phyloP scores from a whole-genome alignment of 2,888 invertebrate genomes.

The Drosophila atripex region DNA sequence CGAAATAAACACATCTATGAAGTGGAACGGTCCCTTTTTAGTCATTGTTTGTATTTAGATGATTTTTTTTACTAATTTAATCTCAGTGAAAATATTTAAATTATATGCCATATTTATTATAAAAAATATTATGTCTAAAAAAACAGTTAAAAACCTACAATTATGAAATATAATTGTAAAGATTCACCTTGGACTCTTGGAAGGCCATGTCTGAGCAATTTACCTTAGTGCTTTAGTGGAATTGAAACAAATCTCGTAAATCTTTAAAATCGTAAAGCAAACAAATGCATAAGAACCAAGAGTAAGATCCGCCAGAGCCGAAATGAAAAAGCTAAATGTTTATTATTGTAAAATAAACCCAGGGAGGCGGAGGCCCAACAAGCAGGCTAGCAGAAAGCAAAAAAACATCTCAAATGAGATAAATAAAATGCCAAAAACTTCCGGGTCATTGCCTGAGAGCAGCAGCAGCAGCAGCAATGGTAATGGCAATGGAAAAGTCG shows the following conservation, averaged over 20 bases:
- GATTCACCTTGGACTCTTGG: constrained; percentile 15
- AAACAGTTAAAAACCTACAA: too few relatives aligned
- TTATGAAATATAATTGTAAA: background rate
- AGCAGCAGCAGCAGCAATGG: constrained; percentile 20
- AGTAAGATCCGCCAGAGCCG: constrained; percentile 40
- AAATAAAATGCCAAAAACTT: constrained; percentile 54
- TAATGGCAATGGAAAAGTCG: constrained; percentile 17
- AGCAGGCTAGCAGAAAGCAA: background rate
- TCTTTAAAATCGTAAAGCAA: constrained; percentile 71
- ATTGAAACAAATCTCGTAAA: constrained; percentile 60
- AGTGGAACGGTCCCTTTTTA: constrained; percentile 20
- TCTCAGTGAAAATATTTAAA: too few relatives aligned
- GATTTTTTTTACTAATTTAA: constrained; percentile 1
- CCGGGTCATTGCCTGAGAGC: constrained; percentile 56
- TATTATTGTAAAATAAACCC: constrained; percentile 59
- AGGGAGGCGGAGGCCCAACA: constrained; percentile 7
- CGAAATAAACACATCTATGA: constrained; percentile 21
- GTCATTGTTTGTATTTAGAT: constrained; percentile 18
- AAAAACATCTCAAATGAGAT: constrained; percentile 38
- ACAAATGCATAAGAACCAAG: constrained; percentile 51
- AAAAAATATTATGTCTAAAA: too few relatives aligned
- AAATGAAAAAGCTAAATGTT: constrained; percentile 56
- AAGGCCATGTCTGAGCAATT: constrained; percentile 39
- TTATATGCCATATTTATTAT: too few relatives aligned
- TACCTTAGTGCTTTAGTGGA: constrained; percentile 21